Evolutionary conservation across 1,140 invertebrate species (phyloP).

Genomic region (Tenebrio molitor): DNA sequence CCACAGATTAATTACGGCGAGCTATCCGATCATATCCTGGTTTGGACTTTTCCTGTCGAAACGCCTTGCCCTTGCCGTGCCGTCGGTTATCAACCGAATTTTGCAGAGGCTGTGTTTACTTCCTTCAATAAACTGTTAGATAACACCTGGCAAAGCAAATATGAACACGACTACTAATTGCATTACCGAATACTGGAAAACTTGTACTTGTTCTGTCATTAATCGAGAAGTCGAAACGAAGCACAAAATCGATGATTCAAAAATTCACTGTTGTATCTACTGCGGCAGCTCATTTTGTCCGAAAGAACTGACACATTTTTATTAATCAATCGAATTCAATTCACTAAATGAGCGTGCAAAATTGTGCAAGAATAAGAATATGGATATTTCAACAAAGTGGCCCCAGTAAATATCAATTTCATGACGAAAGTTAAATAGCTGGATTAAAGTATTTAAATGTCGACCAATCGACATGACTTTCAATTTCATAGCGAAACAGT

Average conservation of each 20-base stretch:
- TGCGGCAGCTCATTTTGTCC: too few relatives aligned
- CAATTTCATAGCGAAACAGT: too few relatives aligned
- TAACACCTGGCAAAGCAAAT: neutral
- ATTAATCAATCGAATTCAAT: too few relatives aligned
- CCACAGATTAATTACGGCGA: conserved; percentile 36
- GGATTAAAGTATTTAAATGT: neutral
- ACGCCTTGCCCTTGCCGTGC: conserved; percentile 24
- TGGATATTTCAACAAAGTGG: neutral
- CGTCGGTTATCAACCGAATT: neutral
- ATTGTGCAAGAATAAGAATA: neutral
- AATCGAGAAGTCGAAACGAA: too few relatives aligned
- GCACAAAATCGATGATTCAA: too few relatives aligned
- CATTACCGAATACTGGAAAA: neutral
- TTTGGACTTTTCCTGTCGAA: conserved; percentile 26
- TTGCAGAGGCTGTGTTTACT: neutral
- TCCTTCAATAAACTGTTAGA: conserved; percentile 4
- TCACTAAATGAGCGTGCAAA: neutral
- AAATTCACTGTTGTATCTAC: too few relatives aligned
- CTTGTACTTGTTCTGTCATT: too few relatives aligned
- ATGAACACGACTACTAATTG: neutral
- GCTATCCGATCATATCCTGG: conserved; percentile 24
- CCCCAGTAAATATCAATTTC: neutral
- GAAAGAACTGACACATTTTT: too few relatives aligned
- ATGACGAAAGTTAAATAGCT: neutral
- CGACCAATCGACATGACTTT: too few relatives aligned